A percentile compares a stretch with the other conserved stretches of the same genome.
phyloP scores from a whole-genome alignment of 2,888 invertebrate species.

The Ariolimax columbianus region DNA sequence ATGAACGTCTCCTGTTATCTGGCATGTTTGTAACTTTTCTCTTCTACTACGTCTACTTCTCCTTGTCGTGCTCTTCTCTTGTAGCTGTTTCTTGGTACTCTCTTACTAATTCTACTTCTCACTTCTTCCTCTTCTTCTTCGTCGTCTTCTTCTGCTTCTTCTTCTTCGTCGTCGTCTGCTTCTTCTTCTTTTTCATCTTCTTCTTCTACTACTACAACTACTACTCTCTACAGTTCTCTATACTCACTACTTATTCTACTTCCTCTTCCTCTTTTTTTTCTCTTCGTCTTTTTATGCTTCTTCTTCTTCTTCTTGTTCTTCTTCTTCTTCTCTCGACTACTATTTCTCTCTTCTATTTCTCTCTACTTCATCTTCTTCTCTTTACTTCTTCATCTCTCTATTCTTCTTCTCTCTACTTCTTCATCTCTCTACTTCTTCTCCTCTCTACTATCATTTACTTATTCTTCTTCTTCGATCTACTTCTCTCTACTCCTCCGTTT shows the following conservation, averaged over 20 bases:
- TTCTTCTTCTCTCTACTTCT: not conserved
- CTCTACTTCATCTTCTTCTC: not conserved
- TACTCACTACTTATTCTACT: not conserved
- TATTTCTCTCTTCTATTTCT: not conserved
- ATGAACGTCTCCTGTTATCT: too few species aligned
- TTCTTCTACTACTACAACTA: not conserved
- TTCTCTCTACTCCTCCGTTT: not conserved
- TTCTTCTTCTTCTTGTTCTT: too few species aligned
- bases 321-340: not conserved
- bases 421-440: not conserved
- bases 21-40: too few species aligned
- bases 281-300: too few species aligned
- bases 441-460: not conserved
- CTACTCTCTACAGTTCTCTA: not conserved
- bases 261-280: too few species aligned
- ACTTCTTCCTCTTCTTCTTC: too few species aligned
- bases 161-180: too few species aligned
- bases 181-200: not conserved
- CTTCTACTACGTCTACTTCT: too few species aligned
- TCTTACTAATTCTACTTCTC: not conserved
- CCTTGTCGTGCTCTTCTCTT: too few species aligned
- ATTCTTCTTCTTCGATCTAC: too few species aligned
- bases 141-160: too few species aligned
- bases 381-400: not conserved
- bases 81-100: not conserved